Base-by-base conservation (phyloP, 30 jellyfish, hydroid and myxozoan genomes). In the Haliclystus octoradiatus region DNA sequence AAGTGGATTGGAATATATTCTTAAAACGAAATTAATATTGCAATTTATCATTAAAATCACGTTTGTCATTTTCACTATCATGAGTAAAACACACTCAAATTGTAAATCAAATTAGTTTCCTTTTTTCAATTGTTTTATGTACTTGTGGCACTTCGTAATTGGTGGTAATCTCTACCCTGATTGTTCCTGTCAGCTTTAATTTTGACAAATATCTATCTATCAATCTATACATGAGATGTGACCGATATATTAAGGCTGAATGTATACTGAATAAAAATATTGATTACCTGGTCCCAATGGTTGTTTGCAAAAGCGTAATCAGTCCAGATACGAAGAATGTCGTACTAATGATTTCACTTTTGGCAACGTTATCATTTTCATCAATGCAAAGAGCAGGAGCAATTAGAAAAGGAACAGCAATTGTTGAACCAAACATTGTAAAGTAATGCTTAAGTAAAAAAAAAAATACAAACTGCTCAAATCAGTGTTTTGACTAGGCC, bases 351-450 rank as follows among this genome's bases (percentile, higher is more conserved):
- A 86, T 28, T 71, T 86, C 94, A 35, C 96, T 74, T 68, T 72
- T 49, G 27, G 69, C 79, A 65, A 86, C 27, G 3, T 79, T 85
- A 52, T 85, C 68, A 22, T 78, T 52, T 25, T 71, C 92, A 9
- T 9, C 9, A 33, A 86, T 78, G 74, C 96, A 86, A 22, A 86
- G 92, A 15, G 2, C 28, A 3, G 83, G 79, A 14, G 96, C 94
- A 24, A 86, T 69, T 9, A 86, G 7, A 40, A 86, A 86, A 7
- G 96, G 96, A 4, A 86, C 94, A 2, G 96, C 94, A 34, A 86
- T 68, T 1, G 93, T 86, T 35, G 94, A 50, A 26, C 96, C 96
- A 69, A 86, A 86, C 96, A 86, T 86, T 24, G 96, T 86, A 79
- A 86, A 49, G 80, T 86, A 86, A 70, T 86, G 96, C 96, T 85